A percentile compares a stretch with the other conserved stretches of the same genome.
Conservation (phyloP, 2,888 invertebrate genomes). For the Pollenia griseotomentosa region DNA sequence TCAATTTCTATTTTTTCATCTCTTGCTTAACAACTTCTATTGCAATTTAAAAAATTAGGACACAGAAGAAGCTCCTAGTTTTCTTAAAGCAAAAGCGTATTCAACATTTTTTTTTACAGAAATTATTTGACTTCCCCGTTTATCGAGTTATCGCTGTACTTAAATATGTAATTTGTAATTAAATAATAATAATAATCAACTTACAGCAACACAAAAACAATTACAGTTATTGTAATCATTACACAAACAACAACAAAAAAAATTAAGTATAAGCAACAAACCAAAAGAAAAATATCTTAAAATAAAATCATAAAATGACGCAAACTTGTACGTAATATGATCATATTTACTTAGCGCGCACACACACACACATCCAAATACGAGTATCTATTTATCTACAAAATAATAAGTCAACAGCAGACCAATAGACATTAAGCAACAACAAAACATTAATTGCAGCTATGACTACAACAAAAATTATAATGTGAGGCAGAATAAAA, state of each 20-base stretch:
- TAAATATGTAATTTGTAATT: slow-evolving; percentile 7
- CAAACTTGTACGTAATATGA: slow-evolving; percentile 66
- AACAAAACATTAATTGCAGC: slow-evolving; percentile 22
- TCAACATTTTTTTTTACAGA: no score
- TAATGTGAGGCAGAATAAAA: slow-evolving; percentile 16
- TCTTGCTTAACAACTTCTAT: no score
- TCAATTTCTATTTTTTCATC: no score
- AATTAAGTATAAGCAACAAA: slow-evolving; percentile 9
- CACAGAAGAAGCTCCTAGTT: no score
- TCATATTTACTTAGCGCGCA: slow-evolving; percentile 29
- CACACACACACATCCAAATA: slow-evolving; percentile 6
- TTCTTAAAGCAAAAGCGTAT: no score
- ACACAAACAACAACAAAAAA: slow-evolving; percentile 7
- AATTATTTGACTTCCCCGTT: not conserved
- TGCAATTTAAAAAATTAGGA: no score
- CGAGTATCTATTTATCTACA: not conserved
- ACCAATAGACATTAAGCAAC: slow-evolving; percentile 58
- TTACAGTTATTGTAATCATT: slow-evolving; percentile 28
- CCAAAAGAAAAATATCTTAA: not conserved
- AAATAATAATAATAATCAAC: not conserved
- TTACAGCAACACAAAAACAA: not conserved
- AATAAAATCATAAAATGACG: slow-evolving; percentile 63
- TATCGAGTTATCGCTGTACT: not conserved
- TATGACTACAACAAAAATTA: slow-evolving; percentile 13
- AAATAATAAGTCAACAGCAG: slow-evolving; percentile 57